Evolutionary conservation across 2,797 vertebrate genomes (phyloP), one percentile per base, ranked within the genome.

Genomic region (Centropyge bicolor): DNA sequence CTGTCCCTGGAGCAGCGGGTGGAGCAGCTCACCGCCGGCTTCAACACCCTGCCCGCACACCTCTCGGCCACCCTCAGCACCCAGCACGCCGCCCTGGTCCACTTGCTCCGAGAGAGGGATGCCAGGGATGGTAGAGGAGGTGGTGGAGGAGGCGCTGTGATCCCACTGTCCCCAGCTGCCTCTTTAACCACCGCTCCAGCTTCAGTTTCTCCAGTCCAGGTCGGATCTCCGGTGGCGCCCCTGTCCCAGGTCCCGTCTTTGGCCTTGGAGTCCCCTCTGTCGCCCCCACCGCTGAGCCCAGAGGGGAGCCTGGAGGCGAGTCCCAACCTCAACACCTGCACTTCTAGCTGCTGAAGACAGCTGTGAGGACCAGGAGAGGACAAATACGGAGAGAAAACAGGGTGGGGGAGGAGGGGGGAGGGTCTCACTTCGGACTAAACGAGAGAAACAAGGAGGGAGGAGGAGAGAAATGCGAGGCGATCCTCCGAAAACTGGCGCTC

Each of bases 1-100:
- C 83, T 96, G 81, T 95, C 95, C 52, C 91, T 96, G 91, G 96
- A 96, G 93, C 92, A 94, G 84, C 90, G 95, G 61, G 95, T 96
- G 88, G 96, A 96, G 91, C 95, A 95, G 91, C 94, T 96, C 76
- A 96, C 95, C 0, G 94, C 94, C 1, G 95, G 96, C 62, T 96
- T 96, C 90, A 96, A 93, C 36, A 93, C 94, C 14, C 92, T 96
- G 57, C 95, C 95, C 0, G 95, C 94, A 49, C 95, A 96, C 91
- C 94, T 96, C 77, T 95, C 94, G 0, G 95, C 95, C 84, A 96
- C 95, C 38, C 94, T 96, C 60, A 95, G 93, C 1, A 83, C 95
- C 64, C 95, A 96, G 92, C 95, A 96, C n/a, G 91, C 95, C 9
- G 93, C 94, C 55, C 90, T 96, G 73, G 89, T 96, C 52, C 95